Evolutionary conservation across 2,797 vertebrate species (phyloP).

Genomic region (Pipistrellus kuhlii): DNA sequence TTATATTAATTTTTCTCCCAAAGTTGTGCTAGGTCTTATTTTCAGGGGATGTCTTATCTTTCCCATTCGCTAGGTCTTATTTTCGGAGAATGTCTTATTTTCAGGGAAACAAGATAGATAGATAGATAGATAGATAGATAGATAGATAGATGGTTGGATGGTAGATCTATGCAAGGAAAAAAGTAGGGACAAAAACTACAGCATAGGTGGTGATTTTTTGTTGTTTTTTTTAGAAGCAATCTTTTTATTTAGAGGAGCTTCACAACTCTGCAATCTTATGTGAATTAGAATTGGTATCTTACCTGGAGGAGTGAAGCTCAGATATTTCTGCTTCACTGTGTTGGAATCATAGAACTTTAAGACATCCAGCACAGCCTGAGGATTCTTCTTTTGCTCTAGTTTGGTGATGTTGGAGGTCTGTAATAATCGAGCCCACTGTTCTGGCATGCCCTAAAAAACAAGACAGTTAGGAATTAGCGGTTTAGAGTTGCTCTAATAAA

Average conservation of each 20-base stretch:
- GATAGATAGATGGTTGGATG: not conserved
- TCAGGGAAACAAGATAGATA: too few species aligned
- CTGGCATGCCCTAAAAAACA: conserved; percentile 95
- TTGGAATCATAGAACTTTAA: conserved; percentile 99
- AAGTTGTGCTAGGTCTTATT: too few species aligned
- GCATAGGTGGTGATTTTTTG: not conserved
- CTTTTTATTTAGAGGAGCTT: conserved; percentile 2
- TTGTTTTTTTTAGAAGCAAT: not conserved
- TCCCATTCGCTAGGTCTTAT: too few species aligned
- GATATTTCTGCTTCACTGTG: conserved; percentile 97
- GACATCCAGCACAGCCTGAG: conserved; percentile 97
- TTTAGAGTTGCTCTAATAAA: conserved; percentile 33
- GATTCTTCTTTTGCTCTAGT: conserved; percentile 99
- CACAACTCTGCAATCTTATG: not conserved
- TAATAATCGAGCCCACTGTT: conserved; percentile 97
- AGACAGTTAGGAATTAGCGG: conserved; percentile 41
- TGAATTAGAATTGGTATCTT: conserved; percentile 70
- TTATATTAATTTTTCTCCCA: too few species aligned
- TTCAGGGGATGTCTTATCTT: too few species aligned
- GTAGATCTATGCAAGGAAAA: not conserved
- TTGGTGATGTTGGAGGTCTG: conserved; percentile 99
- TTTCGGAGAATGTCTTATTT: too few species aligned
- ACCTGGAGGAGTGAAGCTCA: conserved; percentile 98
- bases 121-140: too few species aligned
- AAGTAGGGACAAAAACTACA: not conserved